Conservation (phyloP, 2,888 invertebrate genomes). For the Mythimna loreyi region DNA sequence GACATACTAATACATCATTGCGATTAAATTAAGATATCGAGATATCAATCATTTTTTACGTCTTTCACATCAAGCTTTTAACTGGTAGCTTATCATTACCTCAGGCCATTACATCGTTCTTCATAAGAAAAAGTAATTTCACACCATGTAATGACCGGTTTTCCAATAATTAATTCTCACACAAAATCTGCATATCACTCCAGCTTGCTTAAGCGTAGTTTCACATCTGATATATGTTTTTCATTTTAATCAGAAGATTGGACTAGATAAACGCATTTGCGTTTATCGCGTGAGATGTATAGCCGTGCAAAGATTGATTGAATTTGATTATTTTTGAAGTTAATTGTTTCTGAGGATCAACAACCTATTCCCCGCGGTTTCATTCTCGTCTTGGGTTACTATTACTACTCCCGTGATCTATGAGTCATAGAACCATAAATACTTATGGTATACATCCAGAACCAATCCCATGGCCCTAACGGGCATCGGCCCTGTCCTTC, state of each 20-base stretch:
- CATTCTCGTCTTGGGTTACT: too few species aligned
- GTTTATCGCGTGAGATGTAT: too few species aligned
- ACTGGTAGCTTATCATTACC: slow-evolving; percentile 24
- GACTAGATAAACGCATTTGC: slow-evolving; percentile 18
- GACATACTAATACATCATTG: neutral
- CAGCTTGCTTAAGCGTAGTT: slow-evolving; percentile 21
- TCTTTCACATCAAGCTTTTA: slow-evolving; percentile 12
- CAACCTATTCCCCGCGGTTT: too few species aligned
- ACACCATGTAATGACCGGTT: slow-evolving; percentile 49
- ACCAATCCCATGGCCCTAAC: too few species aligned
- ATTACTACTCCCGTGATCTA: too few species aligned
- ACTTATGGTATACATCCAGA: too few species aligned
- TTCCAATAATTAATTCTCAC: slow-evolving; percentile 60
- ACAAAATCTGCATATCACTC: slow-evolving; percentile 57
- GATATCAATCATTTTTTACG: slow-evolving; percentile 12
- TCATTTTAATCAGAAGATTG: slow-evolving; percentile 36
- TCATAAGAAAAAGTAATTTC: slow-evolving; percentile 52
- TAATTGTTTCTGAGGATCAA: neutral
- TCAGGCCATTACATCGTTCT: slow-evolving; percentile 23
- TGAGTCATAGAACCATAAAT: too few species aligned
- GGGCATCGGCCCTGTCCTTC: too few species aligned
- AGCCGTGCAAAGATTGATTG: slow-evolving; percentile 29
- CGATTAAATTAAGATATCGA: neutral
- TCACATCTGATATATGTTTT: slow-evolving; percentile 30
- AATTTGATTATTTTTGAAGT: slow-evolving; percentile 23